phyloP scores from a whole-genome alignment of 2,113 vertebrate genomes.

The Syngnathus scovelli region DNA sequence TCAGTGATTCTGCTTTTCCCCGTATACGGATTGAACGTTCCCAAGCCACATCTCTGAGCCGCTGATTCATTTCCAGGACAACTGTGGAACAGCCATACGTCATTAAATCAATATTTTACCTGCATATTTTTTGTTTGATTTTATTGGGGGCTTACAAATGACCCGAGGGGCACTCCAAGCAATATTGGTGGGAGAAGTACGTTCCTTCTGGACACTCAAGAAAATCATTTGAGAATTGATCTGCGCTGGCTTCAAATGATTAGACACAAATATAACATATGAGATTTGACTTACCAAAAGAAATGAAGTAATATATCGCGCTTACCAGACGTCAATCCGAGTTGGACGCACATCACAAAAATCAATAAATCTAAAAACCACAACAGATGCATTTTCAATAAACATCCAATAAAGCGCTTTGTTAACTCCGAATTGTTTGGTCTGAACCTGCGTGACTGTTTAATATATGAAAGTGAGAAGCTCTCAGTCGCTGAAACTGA shows the following conservation, averaged over 20 bases:
- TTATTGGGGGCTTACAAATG: constrained; percentile 73
- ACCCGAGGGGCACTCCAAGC: constrained; percentile 75
- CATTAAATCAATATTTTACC: neutral
- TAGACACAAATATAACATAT: constrained; percentile 16
- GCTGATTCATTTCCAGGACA: constrained; percentile 68
- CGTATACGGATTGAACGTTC: constrained; percentile 69
- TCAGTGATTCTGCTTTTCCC: constrained; percentile 59
- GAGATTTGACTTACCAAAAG: neutral
- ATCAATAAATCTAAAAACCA: constrained; percentile 30
- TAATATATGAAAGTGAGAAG: constrained; percentile 56
- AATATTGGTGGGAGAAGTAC: constrained; percentile 67
- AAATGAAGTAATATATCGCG: neutral
- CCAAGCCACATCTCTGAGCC: constrained; percentile 65
- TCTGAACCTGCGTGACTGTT: constrained; percentile 20
- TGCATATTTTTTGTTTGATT: neutral
- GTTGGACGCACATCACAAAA: constrained; percentile 33
- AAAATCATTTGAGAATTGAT: constrained; percentile 17
- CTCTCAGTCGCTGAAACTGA: constrained; percentile 62
- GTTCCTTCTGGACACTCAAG: constrained; percentile 67
- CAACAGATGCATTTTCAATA: constrained; percentile 28
- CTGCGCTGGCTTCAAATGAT: constrained; percentile 39
- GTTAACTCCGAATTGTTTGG: constrained; percentile 10
- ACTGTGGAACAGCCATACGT: constrained; percentile 50
- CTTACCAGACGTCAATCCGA: constrained; percentile 58
- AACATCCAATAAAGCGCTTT: constrained; percentile 9